Conservation (phyloP, 2,888 invertebrate genomes). For the Zootermopsis nevadensis region DNA sequence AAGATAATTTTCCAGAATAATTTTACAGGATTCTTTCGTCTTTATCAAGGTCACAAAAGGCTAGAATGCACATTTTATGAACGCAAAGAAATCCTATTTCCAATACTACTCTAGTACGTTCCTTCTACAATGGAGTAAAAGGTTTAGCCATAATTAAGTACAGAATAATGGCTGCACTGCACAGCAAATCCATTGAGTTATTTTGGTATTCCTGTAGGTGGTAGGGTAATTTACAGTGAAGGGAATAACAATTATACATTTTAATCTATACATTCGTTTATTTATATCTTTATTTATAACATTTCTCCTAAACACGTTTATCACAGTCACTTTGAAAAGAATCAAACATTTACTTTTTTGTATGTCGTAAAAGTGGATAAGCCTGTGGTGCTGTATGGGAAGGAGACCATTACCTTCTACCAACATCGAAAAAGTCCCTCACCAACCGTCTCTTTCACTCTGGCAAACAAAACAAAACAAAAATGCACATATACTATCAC, state of each 20-base stretch:
- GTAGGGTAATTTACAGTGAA: not conserved
- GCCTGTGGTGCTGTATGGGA: conserved; percentile 22
- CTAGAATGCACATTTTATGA: too few species aligned
- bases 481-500: not conserved
- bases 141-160: too few species aligned
- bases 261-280: conserved; percentile 48
- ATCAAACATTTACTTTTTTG: conserved; percentile 48
- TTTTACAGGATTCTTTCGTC: too few species aligned
- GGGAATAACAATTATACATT: not conserved
- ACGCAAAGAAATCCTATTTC: too few species aligned
- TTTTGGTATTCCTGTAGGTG: not conserved
- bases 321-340: conserved; percentile 53
- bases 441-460: not conserved
- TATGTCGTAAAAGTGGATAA: conserved; percentile 24
- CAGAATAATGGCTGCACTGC: not conserved
- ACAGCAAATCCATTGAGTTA: not conserved
- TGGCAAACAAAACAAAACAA: not conserved
- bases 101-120: too few species aligned
- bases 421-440: not conserved
- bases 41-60: too few species aligned
- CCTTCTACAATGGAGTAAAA: too few species aligned
- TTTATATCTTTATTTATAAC: conserved; percentile 50
- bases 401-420: not conserved
- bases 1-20: too few species aligned
- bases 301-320: conserved; percentile 52